Evolutionary conservation across 1,140 invertebrate genomes (phyloP).

Genomic region (Centruroides sculpturatus): DNA sequence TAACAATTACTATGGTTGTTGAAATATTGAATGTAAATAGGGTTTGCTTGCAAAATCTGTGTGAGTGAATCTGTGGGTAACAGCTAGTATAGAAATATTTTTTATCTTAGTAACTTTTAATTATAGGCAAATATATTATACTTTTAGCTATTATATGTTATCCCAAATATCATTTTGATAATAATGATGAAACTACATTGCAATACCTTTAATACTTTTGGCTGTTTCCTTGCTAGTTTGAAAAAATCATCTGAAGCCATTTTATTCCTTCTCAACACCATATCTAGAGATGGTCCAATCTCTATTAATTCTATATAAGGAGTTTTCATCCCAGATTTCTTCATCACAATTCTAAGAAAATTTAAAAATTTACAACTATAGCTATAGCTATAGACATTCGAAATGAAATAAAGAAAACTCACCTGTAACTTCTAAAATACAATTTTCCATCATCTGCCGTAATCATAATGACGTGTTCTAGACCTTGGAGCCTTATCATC

Average conservation of each 20-base stretch:
- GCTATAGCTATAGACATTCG: too few relatives aligned
- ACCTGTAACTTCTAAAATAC: constrained; percentile 71
- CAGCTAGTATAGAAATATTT: too few relatives aligned
- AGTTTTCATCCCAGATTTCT: constrained; percentile 75
- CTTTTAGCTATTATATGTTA: too few relatives aligned
- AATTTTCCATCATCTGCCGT: constrained; percentile 67
- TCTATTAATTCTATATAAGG: constrained; percentile 85
- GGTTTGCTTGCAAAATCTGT: too few relatives aligned
- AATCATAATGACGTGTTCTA: constrained; percentile 85
- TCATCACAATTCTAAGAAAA: constrained; percentile 53
- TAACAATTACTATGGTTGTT: too few relatives aligned
- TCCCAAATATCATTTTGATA: too few relatives aligned
- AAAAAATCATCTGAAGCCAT: constrained; percentile 80
- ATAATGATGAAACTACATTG: too few relatives aligned
- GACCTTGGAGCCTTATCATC: constrained; percentile 68
- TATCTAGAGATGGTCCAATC: constrained; percentile 86
- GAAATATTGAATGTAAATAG: too few relatives aligned
- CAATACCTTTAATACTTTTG: constrained; percentile 34
- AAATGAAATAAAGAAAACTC: constrained; percentile 14
- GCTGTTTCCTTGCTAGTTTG: constrained; percentile 69
- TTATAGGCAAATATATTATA: too few relatives aligned
- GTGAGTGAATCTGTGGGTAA: too few relatives aligned
- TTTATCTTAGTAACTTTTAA: too few relatives aligned
- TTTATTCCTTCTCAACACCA: constrained; percentile 66
- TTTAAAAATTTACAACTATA: not conserved